phyloP scores from a whole-genome alignment of 37 sponge, comb jelly and placozoan species.

The Dysidea cf. avara region DNA sequence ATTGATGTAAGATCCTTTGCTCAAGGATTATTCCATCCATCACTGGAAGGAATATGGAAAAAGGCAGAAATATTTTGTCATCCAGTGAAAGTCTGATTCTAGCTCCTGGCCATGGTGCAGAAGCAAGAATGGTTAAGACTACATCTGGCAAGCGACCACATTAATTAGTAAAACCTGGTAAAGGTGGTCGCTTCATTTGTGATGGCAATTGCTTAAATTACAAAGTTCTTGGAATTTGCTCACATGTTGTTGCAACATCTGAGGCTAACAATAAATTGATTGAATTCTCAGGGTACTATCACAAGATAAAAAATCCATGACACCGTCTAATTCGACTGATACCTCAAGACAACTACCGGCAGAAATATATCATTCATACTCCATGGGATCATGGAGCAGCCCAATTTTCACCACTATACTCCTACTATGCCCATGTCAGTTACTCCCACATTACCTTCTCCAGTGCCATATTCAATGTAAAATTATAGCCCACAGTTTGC shows the following conservation, averaged over 20 bases:
- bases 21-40: too few species aligned
- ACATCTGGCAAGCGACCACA: conserved; percentile 4
- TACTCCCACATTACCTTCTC: too few species aligned
- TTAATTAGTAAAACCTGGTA: neutral
- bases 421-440: too few species aligned
- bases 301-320: neutral
- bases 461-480: too few species aligned
- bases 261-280: neutral
- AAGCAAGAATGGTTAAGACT: conserved; percentile 1
- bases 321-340: too few species aligned
- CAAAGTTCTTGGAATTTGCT: conserved; percentile 5
- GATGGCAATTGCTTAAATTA: conserved; percentile 4
- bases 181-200: neutral
- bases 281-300: neutral
- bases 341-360: too few species aligned
- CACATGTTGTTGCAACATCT: conserved; percentile 4
- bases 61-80: neutral
- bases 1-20: too few species aligned
- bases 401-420: too few species aligned
- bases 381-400: too few species aligned
- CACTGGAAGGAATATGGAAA: neutral
- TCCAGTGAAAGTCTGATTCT: neutral
- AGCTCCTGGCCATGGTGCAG: neutral
- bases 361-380: too few species aligned
- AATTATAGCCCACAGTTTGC: too few species aligned